A percentile compares a stretch with the other conserved stretches of the same genome.
Evolutionary conservation across 2,113 vertebrate genomes (phyloP).

Genomic region (Limnothrissa miodon): DNA sequence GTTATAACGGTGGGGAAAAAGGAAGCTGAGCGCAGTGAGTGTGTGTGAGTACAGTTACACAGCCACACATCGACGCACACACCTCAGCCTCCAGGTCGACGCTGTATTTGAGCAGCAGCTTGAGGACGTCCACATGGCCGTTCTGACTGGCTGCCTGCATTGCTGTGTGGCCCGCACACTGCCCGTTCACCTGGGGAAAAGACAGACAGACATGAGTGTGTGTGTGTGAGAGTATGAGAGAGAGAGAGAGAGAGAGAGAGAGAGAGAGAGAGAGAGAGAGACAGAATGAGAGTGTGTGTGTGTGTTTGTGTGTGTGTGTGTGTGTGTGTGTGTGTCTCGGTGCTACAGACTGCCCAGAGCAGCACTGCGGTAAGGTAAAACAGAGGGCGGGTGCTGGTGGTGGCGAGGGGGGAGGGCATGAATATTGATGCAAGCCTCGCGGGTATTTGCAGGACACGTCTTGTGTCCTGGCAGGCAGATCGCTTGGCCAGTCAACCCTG

Average conservation of each 20-base stretch:
- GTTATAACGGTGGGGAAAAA: neutral
- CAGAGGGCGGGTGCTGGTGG: slow-evolving; percentile 5
- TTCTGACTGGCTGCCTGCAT: slow-evolving; percentile 99
- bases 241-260: too few species aligned
- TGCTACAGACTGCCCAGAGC: slow-evolving; percentile 62
- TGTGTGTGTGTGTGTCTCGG: slow-evolving; percentile 32
- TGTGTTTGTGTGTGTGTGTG: neutral
- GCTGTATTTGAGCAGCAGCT: slow-evolving; percentile 94
- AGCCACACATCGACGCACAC: slow-evolving; percentile 40
- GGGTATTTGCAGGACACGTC: slow-evolving; percentile 70
- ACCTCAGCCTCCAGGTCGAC: slow-evolving; percentile 99
- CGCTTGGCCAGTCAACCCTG: slow-evolving; percentile 57
- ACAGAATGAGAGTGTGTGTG: neutral
- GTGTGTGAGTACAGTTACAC: neutral
- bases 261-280: slow-evolving; percentile 51
- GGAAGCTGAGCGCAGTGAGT: neutral
- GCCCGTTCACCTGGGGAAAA: slow-evolving; percentile 88
- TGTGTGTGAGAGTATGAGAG: neutral
- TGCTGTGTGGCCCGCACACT: slow-evolving; percentile 97
- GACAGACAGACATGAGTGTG: slow-evolving; percentile 5
- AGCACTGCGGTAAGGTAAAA: slow-evolving; percentile 65
- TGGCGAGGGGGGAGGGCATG: slow-evolving; percentile 47
- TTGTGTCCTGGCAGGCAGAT: slow-evolving; percentile 68
- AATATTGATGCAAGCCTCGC: slow-evolving; percentile 71
- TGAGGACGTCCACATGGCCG: slow-evolving; percentile 95